These are phyloP conservation scores for Invenusta paracnida DNA, from an alignment of 2,888 invertebrate genomes.

Conservation along the genomic window DNA sequence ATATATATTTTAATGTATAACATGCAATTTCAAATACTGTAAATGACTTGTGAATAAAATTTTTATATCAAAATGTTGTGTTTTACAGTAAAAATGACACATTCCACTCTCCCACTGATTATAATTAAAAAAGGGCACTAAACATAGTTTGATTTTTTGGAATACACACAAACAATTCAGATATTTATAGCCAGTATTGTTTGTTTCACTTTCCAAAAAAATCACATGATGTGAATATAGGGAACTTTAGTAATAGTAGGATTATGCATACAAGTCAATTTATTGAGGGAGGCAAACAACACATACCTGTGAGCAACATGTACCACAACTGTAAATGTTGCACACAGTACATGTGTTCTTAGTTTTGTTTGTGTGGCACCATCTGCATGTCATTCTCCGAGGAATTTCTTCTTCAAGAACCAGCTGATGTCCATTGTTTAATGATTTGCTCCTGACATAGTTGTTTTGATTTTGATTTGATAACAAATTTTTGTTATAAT, in stretches of 20 bases:
- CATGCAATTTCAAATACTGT: background rate
- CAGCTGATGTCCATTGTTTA: background rate
- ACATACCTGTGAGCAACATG: background rate
- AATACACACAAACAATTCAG: background rate
- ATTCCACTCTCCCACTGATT: background rate
- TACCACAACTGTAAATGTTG: slow-evolving; percentile 32
- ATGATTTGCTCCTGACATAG: background rate
- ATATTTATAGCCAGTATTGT: background rate
- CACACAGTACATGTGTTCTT: slow-evolving; percentile 1
- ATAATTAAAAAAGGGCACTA: no score
- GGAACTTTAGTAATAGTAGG: background rate
- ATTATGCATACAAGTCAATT: background rate
- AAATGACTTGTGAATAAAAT: background rate
- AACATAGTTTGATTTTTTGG: background rate
- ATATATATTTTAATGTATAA: background rate
- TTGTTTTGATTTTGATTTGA: background rate
- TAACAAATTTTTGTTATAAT: no score
- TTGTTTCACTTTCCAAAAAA: background rate
- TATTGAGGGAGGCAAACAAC: background rate
- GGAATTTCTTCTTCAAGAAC: background rate
- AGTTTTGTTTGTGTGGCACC: slow-evolving; percentile 21
- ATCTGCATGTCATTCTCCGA: background rate
- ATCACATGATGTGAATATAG: background rate
- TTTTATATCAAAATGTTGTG: background rate
- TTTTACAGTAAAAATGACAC: background rate